These are phyloP conservation scores for Brenthis hecate DNA, from an alignment of 2,888 invertebrate species.

Conservation along the genomic window DNA sequence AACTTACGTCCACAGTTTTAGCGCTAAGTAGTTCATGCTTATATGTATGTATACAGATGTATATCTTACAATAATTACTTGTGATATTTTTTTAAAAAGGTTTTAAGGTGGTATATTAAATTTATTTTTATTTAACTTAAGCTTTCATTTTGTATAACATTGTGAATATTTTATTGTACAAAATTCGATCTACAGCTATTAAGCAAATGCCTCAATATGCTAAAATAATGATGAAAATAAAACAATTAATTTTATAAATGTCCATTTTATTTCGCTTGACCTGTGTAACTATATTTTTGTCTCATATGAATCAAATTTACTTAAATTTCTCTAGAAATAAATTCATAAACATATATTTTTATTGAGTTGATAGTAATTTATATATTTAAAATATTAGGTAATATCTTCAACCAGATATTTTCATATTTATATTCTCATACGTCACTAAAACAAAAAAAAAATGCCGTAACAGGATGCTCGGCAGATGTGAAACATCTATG, in stretches of 20 bases:
- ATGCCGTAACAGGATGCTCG: no score
- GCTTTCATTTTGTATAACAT: conserved; percentile 18
- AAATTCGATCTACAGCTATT: conserved; percentile 21
- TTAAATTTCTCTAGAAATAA: no score
- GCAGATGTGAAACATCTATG: no score
- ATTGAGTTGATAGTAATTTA: no score
- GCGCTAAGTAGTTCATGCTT: conserved; percentile 37
- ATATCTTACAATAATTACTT: conserved; percentile 40
- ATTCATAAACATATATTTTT: no score
- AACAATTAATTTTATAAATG: conserved; percentile 32
- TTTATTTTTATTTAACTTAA: conserved; percentile 19
- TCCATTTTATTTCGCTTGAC: conserved; percentile 22
- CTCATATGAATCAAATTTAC: no score
- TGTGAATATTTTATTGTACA: conserved; percentile 30
- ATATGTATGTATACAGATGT: conserved; percentile 26
- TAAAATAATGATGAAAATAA: conserved; percentile 26
- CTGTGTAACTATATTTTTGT: neutral
- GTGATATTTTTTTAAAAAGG: conserved; percentile 43
- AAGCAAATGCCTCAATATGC: conserved; percentile 35
- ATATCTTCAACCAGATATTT: no score
- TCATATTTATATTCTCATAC: no score
- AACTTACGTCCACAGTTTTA: conserved; percentile 41
- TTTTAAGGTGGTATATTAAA: conserved; percentile 23
- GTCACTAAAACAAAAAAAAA: no score
- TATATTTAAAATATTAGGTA: no score